Evolutionary conservation across 2,888 invertebrate species (phyloP), one percentile per base, ranked within the genome.

Genomic region (Temnothorax rugatulus): DNA sequence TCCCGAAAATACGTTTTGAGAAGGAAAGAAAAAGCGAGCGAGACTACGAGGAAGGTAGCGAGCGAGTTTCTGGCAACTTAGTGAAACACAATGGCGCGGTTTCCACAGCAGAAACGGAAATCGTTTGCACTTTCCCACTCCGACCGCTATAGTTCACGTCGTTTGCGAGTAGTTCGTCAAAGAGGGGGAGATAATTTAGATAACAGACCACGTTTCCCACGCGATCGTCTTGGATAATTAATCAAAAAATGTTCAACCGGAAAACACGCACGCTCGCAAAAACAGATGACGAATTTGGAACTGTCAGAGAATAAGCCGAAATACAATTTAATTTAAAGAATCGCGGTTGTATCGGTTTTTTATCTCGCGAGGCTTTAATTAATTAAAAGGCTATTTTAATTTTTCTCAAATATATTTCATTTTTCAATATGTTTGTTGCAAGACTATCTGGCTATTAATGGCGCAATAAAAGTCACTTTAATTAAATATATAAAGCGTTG

Each of bases 241-340:
- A 89, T 89, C 86, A 82, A 86, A 88, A 88, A 89, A 88, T 83
- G 71, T 68, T 74, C 63, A 29, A n/a, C 44, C 15, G 44, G 61
- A 50, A 75, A 77, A 82, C 57, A 61, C 61, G 69, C 75, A 29
- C 38, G 47, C 57, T 47, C 52, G 66, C 38, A 34, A 52, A 59
- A 79, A 41, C 29, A 44, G 69, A 84, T 86, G 84, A 85, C 74
- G 83, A 79, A 87, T 89, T 82, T 54, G 38, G 73, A 47, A 71
- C 61, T 34, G 57, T 57, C 59, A 18, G 47, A 68, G 61, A 29
- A 59, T 64, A 44, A 76, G 25, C 29, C 59, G 44, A 75, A 76
- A 61, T 41, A 25, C 38, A 38, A 69, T 89, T 64, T 85, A 82
- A 88, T 87, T 84, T 81, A 64, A 84, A 68, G 11, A 68, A 85